These are phyloP conservation scores for Ispidina lecontei DNA, from an alignment of 2,797 vertebrate species.

Conservation along the genomic window DNA sequence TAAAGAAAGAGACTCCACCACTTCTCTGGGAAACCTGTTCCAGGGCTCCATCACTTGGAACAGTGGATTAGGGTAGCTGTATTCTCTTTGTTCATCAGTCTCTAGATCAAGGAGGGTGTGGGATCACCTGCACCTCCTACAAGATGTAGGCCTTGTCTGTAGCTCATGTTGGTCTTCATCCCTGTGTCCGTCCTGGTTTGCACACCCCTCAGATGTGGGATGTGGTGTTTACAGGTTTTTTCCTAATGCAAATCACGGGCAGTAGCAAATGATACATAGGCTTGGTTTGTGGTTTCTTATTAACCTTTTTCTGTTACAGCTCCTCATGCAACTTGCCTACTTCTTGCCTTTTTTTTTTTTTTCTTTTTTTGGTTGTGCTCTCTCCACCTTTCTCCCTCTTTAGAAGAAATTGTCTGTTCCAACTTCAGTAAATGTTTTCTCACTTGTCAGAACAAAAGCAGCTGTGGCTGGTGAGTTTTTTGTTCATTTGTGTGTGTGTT, in stretches of 20 bases:
- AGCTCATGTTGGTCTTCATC: background rate
- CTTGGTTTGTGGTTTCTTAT: background rate
- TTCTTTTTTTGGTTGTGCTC: background rate
- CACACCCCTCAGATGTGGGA: background rate
- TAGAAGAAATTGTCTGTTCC: background rate
- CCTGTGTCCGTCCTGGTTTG: background rate
- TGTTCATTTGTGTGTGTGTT: background rate
- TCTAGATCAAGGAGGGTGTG: background rate
- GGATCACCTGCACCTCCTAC: background rate
- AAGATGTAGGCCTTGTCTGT: fast-evolving
- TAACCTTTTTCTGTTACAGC: background rate
- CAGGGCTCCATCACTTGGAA: too few relatives aligned
- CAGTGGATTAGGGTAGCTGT: background rate
- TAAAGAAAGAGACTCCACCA: too few relatives aligned
- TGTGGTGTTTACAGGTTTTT: background rate
- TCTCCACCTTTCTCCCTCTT: background rate
- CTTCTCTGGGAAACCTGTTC: too few relatives aligned
- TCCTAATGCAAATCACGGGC: background rate
- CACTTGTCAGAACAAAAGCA: constrained; percentile 22
- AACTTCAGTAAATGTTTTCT: constrained; percentile 31
- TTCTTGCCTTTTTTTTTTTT: background rate
- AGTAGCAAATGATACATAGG: background rate
- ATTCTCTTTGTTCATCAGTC: background rate
- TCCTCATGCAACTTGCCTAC: background rate
- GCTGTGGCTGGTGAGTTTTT: background rate